phyloP scores from a whole-genome alignment of 2,113 vertebrate species.

The Psophia crepitans region DNA sequence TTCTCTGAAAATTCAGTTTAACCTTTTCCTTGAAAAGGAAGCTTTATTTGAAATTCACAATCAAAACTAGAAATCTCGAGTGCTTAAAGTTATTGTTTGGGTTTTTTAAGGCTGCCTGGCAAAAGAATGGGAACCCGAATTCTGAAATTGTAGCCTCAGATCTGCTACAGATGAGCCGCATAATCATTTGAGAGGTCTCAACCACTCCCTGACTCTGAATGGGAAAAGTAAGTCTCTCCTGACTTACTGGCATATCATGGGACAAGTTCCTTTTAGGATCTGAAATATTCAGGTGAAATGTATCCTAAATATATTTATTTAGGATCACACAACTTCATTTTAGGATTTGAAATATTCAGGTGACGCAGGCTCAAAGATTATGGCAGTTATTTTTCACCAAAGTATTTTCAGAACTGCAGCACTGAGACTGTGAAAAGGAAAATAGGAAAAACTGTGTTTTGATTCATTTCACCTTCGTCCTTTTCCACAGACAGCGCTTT shows the following conservation, averaged over 20 bases:
- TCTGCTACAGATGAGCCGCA: background rate
- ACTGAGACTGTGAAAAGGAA: background rate
- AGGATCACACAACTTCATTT: background rate
- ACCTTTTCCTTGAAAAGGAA: background rate
- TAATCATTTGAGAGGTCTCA: background rate
- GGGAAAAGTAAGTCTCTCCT: background rate
- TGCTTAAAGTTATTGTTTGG: background rate
- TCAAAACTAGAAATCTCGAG: background rate
- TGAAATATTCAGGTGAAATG: background rate
- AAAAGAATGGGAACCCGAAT: background rate
- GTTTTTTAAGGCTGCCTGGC: background rate
- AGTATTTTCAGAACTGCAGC: background rate
- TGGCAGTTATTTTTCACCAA: background rate
- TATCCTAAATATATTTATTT: no score
- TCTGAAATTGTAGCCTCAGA: background rate
- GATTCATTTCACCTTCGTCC: background rate
- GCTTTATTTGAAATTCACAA: background rate
- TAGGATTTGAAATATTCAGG: background rate
- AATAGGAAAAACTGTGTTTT: background rate
- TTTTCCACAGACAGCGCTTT: background rate
- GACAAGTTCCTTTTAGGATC: background rate
- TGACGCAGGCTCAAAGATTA: background rate
- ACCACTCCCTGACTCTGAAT: background rate
- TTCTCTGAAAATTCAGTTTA: background rate
- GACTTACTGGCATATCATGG: background rate